Base-by-base conservation (phyloP, 1,140 invertebrate genomes). In the Coelopa frigida region DNA sequence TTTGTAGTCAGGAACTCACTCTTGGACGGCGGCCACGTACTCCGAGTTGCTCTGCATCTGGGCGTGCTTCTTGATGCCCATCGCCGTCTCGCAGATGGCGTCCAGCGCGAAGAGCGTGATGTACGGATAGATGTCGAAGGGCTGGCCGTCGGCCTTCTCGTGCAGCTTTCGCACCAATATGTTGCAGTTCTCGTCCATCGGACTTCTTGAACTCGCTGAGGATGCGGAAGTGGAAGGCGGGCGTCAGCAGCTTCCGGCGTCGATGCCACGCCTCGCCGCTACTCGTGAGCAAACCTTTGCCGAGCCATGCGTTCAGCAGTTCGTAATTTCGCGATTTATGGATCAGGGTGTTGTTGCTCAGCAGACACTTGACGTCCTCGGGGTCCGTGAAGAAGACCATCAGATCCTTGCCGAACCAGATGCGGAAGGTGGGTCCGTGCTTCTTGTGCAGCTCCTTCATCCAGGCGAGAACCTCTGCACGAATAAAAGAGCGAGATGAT, bases 181-280 rank as follows among this genome's bases (percentile, higher is more conserved):
- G 17, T 63, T 51, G 22, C 70, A 70, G 49, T 75, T 73, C 48
- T 73, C 70, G 55, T 73, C 67, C 57, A 77, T 84, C 7, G 4
- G 83, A 75, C 4, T 77, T 71, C 18, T 87, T 57, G 66, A 90
- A 94, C 55, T 87, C 78, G 51, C 83, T 75, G 0, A 94, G 71
- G 45, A 94, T 88, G 54, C 85, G 84, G 62, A 93, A 94, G 68
- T 95, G 90, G 69, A 95, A 95, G 1, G 87, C 81, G 2, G 89
- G 88, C 0, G 91, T 93, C 1, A 95, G 63, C 27, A 94, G 73
- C 71, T 87, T 90, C 42, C 91, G 74, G n/a, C 88, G 72, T 0
- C 64, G 56, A 36, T 79, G 78, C 89, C 91, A 96, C 70, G 89
- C 89, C 10, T 71, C 67, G 31, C 86, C 87, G 36, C 68, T 44